A percentile compares a stretch with the other conserved stretches of the same genome.
phyloP scores from a whole-genome alignment of 2,797 vertebrate genomes.

The Clarias platycephalus region DNA sequence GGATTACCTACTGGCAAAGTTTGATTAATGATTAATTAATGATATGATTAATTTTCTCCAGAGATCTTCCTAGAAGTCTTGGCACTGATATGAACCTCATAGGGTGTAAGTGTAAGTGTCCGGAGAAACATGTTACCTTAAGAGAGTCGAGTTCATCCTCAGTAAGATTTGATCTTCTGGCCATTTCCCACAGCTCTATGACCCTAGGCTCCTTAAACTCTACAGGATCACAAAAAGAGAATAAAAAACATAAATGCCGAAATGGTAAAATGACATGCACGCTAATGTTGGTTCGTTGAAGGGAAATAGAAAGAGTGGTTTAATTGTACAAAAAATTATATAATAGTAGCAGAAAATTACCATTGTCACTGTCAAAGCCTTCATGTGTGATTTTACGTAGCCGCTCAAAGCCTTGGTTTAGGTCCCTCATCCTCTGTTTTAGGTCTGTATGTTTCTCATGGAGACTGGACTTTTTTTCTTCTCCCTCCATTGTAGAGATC shows the following conservation, averaged over 20 bases:
- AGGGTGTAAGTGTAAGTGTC: background rate
- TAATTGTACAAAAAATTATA: background rate
- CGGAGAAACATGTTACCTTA: constrained; percentile 73
- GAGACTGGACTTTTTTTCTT: constrained; percentile 76
- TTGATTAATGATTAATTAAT: background rate
- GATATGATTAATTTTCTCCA: too few species aligned
- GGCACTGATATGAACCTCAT: background rate
- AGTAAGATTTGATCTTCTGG: constrained; percentile 86
- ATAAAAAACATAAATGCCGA: background rate
- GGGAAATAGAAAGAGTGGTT: background rate
- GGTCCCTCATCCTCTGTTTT: constrained; percentile 84
- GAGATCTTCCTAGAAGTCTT: background rate
- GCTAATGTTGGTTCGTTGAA: background rate
- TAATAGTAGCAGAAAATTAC: constrained; percentile 64
- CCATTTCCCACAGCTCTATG: constrained; percentile 94
- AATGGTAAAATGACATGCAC: background rate
- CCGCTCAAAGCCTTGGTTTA: constrained; percentile 90
- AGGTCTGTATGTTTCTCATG: constrained; percentile 86
- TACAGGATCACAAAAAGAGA: constrained; percentile 55
- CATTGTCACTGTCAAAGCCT: constrained; percentile 82
- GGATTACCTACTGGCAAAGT: background rate
- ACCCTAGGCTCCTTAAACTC: constrained; percentile 95
- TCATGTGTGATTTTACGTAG: constrained; percentile 88
- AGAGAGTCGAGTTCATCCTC: constrained; percentile 89
- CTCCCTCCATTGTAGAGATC: constrained; percentile 81